Evolutionary conservation across 2,888 invertebrate species (phyloP), one percentile per base, ranked within the genome.

Genomic region (Lasioglossum lativentre): DNA sequence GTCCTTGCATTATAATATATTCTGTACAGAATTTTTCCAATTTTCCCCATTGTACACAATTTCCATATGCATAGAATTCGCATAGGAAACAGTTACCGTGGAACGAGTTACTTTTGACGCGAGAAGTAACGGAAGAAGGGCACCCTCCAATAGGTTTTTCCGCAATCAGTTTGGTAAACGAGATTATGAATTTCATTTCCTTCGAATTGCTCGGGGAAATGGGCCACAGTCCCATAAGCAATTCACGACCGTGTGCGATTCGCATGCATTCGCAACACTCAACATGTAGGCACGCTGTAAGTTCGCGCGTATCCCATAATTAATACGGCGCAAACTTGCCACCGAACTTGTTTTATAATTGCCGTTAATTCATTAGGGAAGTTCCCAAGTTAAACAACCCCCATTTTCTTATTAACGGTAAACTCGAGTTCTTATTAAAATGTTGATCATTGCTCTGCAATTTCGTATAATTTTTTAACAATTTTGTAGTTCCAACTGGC

Each of bases 141-240:
- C 2, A 59, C 27, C 0, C 1, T 52, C 16, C 63, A 14, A 80
- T 63, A 70, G 38, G 71, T 76, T 88, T 87, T 78, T 75, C 75
- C n/a, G 42, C 75, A 38, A 80, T 77, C 78, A 71, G 56, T 70
- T 52, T 38, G 14, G 5, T 70, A 59, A 82, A 87, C 42, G 38
- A 52, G 74, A 88, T 89, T 78, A 79, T 52, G 63, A 78, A 76
- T 86, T 86, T 82, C 59, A 89, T 82, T 80, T 76, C 47, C 70
- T 52, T 56, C 56, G 63, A 45, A 87, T 78, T 63, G 84, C 71
- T 14, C 77, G 75, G 83, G 84, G 85, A 85, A 78, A 72, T 83
- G 82, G 78, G 75, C 75, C 38, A 56, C 40, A 30, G 72, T 81
- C 72, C 75, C 85, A 63, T 76, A 80, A 83, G 81, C 68, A 86